These are phyloP conservation scores for Melanocharis versteri DNA, from an alignment of 2,113 vertebrate species.

Conservation along the genomic window DNA sequence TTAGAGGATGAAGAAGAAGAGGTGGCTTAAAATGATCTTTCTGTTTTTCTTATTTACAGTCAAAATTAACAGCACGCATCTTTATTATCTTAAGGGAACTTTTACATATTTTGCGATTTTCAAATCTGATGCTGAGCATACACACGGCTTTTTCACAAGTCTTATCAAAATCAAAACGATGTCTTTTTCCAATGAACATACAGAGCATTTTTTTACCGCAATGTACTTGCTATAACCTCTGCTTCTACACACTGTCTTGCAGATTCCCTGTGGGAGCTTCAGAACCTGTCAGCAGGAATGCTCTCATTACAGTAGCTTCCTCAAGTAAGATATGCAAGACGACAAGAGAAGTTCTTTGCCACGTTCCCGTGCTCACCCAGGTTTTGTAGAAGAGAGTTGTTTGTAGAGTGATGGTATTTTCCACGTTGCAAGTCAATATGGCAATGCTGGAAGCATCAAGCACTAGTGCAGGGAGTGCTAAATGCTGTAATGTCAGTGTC, in stretches of 20 bases:
- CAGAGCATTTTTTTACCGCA: background rate
- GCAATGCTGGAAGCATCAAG: background rate
- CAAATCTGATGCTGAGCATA: background rate
- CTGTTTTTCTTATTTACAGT: background rate
- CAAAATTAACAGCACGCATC: background rate
- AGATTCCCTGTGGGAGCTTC: background rate
- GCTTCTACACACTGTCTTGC: background rate
- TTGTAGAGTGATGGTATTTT: background rate
- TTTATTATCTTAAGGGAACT: background rate
- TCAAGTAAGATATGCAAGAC: background rate
- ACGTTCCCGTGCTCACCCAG: background rate
- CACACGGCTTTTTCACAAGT: fast-evolving
- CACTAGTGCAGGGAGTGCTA: background rate
- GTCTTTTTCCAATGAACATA: background rate
- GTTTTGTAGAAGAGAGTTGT: background rate
- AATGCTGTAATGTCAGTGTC: background rate
- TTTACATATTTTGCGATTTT: background rate
- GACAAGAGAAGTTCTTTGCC: background rate
- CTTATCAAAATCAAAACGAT: background rate
- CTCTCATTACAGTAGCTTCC: background rate
- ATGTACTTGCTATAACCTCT: background rate
- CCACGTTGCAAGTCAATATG: background rate
- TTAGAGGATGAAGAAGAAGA: background rate
- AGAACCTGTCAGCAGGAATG: background rate
- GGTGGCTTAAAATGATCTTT: background rate